A percentile compares a stretch with the other conserved stretches of the same genome.
Conservation (phyloP, 2,797 vertebrate genomes). For the Chaenodraco wilsoni region DNA sequence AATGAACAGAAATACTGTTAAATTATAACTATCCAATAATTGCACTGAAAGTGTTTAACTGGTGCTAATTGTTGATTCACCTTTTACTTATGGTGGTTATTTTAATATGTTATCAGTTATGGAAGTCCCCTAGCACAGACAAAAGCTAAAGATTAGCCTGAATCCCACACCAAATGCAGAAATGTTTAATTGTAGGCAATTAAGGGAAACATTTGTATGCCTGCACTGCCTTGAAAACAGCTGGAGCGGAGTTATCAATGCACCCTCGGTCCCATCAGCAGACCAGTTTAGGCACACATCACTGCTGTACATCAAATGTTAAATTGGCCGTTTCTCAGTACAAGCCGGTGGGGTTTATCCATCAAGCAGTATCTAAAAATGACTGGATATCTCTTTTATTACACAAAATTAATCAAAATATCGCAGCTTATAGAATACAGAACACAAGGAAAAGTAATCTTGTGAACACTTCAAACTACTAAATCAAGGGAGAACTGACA, state of each 20-base stretch:
- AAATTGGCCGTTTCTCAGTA: slow-evolving; percentile 50
- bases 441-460: background rate
- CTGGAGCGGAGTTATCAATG: slow-evolving; percentile 41
- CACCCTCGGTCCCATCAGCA: slow-evolving; percentile 31
- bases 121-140: background rate
- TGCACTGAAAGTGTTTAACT: background rate
- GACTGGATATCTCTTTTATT: slow-evolving; percentile 40
- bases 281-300: slow-evolving; percentile 45
- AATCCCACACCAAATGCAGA: slow-evolving; percentile 8
- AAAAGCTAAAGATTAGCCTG: background rate
- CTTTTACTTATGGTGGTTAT: background rate
- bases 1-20: background rate
- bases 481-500: slow-evolving; percentile 24
- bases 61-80: background rate
- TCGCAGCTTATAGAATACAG: slow-evolving; percentile 7
- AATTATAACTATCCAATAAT: background rate
- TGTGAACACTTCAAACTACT: slow-evolving; percentile 2
- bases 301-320: slow-evolving; percentile 52
- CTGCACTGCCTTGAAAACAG: slow-evolving; percentile 48
- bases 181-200: slow-evolving; percentile 6
- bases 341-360: slow-evolving; percentile 36
- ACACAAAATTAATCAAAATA: slow-evolving; percentile 24
- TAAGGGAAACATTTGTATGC: slow-evolving; percentile 27
- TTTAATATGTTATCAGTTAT: background rate
- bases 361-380: slow-evolving; percentile 50